These are phyloP conservation scores for Diplodus sargus DNA, from an alignment of 2,797 vertebrate species.

Conservation along the genomic window DNA sequence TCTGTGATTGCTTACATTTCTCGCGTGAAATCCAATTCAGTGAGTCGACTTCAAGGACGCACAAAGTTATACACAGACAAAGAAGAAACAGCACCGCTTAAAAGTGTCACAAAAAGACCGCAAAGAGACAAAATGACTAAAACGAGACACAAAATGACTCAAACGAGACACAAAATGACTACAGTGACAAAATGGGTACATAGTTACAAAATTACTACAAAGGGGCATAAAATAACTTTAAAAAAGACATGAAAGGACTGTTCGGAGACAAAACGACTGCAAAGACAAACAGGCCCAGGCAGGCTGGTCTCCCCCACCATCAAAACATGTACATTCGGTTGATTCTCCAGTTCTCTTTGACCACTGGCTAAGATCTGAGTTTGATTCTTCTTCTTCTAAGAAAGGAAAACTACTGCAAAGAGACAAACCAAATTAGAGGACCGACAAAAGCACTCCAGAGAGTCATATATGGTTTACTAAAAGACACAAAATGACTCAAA, in stretches of 20 bases:
- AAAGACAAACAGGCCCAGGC: neutral
- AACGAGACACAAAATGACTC: neutral
- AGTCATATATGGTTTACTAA: too few relatives aligned
- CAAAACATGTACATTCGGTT: too few relatives aligned
- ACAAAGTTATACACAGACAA: neutral
- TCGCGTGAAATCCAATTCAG: neutral
- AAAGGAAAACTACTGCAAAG: neutral
- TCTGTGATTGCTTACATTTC: conserved; percentile 4
- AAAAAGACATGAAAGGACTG: neutral
- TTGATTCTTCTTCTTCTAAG: too few relatives aligned
- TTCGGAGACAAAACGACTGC: neutral
- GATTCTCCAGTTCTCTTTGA: too few relatives aligned
- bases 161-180: neutral
- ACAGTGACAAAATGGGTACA: neutral
- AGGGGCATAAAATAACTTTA: too few relatives aligned
- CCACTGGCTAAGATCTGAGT: too few relatives aligned
- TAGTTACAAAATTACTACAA: neutral
- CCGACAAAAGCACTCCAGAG: neutral
- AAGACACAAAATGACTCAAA: neutral
- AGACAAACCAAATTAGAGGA: neutral
- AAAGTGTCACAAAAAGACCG: neutral
- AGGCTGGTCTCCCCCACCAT: too few relatives aligned
- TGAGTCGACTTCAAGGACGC: neutral
- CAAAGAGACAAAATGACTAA: neutral
- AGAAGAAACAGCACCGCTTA: neutral